Conservation (phyloP, 2,888 invertebrate genomes). For the Acanthacorydalis orientalis region DNA sequence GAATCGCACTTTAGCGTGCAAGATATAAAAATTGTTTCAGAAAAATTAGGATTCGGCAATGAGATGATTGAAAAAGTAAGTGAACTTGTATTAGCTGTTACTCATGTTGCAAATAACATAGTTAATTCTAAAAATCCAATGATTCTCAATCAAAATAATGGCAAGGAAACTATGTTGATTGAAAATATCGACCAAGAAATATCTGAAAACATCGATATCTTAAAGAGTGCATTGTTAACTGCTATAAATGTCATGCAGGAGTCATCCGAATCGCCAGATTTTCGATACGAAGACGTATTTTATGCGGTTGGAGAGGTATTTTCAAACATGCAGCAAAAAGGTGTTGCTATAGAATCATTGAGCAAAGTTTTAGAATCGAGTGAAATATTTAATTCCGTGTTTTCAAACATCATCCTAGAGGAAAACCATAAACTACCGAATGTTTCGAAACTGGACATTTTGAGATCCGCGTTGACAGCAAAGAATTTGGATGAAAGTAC, state of each 20-base stretch:
- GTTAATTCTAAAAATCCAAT: neutral
- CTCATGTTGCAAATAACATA: conserved; percentile 3
- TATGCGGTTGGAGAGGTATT: conserved; percentile 21
- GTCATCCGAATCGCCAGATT: conserved; percentile 18
- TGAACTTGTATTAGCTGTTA: neutral
- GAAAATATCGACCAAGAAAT: neutral
- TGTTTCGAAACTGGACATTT: conserved; percentile 43
- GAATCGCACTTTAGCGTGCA: too few relatives aligned
- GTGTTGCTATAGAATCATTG: conserved; percentile 19
- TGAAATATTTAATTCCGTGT: neutral
- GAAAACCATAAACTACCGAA: conserved; percentile 29
- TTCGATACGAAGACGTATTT: conserved; percentile 21
- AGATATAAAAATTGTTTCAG: neutral
- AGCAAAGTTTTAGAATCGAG: conserved; percentile 14
- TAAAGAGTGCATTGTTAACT: conserved; percentile 24
- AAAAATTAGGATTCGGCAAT: neutral
- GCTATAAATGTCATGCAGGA: conserved; percentile 25
- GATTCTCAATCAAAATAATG: too few relatives aligned
- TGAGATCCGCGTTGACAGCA: conserved; percentile 36
- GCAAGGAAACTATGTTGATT: too few relatives aligned
- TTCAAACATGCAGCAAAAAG: conserved; percentile 18
- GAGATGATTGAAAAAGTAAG: conserved; percentile 1
- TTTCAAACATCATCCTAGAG: conserved; percentile 28
- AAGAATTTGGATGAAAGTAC: conserved; percentile 35
- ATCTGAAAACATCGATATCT: conserved; percentile 9